Evolutionary conservation across 2,888 invertebrate species (phyloP), one percentile per base, ranked within the genome.

Genomic region (Hybos culiciformis): DNA sequence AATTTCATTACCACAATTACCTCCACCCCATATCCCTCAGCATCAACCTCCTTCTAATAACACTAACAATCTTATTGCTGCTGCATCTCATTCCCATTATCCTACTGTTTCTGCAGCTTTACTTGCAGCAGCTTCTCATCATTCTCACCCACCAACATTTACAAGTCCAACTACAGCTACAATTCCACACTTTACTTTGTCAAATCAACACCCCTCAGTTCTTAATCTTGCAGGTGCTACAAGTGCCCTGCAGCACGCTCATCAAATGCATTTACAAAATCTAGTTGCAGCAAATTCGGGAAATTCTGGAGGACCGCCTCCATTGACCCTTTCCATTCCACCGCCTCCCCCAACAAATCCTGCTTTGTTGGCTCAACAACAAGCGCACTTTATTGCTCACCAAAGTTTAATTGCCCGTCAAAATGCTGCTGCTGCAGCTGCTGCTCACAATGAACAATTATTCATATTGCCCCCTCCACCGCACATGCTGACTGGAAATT

Each of bases 391-490:
- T 49, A 80, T 81, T 58, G 81, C 81, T 41, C 80, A 80, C 57
- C 80, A 80, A 58, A 79, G 70, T 64, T 67, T 81, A 37, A 62
- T 81, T 45, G 77, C 75, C 39, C 70, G 74, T 4, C 82, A 80
- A 53, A 77, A 76, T 59, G 78, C 78, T 56, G 77, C 77, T 53
- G 67, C 69, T 5, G 73, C 75, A 37, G 64, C 60, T 14, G 66
- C 61, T 1, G 64, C 56, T 48, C 50, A 56, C 57, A 51, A 53
- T 43, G 49, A 53, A 21, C 60, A 56, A 43, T 37, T 29, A 41
- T 33, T 45, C 32, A 45, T 50, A 23, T 49, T 48, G 49, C 65
- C 59, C 40, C 57, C 56, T 23, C 56, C 57, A 38, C 54, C 55
- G 21, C 55, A 54, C 46, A 43, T 56, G 42, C 56, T 48, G 48